Evolutionary conservation across 2,888 invertebrate genomes (phyloP).

Genomic region (Balanococcus diminutus): DNA sequence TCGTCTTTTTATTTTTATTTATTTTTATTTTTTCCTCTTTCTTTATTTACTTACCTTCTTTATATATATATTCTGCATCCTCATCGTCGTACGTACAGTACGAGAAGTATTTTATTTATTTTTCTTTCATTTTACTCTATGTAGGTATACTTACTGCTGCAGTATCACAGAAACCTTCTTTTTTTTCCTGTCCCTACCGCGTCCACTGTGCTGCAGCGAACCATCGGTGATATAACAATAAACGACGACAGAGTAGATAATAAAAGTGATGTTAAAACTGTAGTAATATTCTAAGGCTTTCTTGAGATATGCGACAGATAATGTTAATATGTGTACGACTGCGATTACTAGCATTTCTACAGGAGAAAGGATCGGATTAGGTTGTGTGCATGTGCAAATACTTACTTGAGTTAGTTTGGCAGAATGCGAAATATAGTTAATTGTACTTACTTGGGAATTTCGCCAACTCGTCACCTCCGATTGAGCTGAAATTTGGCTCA

Average conservation of each 20-base stretch:
- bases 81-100: not conserved
- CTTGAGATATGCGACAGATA: too few relatives aligned
- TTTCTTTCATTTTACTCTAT: not conserved
- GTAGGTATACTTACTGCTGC: not conserved
- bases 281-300: not conserved
- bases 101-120: not conserved
- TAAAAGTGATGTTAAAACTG: conserved; percentile 26
- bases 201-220: not conserved
- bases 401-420: too few relatives aligned
- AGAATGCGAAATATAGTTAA: too few relatives aligned
- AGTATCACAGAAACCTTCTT: not conserved
- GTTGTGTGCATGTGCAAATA: too few relatives aligned
- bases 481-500: too few relatives aligned
- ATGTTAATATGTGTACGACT: too few relatives aligned
- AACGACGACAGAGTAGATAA: conserved; percentile 26
- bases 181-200: not conserved
- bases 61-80: not conserved
- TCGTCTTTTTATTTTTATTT: not conserved
- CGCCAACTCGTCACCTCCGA: too few relatives aligned
- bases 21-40: not conserved
- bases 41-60: not conserved
- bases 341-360: too few relatives aligned
- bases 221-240: conserved; percentile 28
- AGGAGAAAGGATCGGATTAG: too few relatives aligned
- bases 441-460: too few relatives aligned